Conservation (phyloP, 2,797 vertebrate genomes). For the Paramormyrops hopkinsi region DNA sequence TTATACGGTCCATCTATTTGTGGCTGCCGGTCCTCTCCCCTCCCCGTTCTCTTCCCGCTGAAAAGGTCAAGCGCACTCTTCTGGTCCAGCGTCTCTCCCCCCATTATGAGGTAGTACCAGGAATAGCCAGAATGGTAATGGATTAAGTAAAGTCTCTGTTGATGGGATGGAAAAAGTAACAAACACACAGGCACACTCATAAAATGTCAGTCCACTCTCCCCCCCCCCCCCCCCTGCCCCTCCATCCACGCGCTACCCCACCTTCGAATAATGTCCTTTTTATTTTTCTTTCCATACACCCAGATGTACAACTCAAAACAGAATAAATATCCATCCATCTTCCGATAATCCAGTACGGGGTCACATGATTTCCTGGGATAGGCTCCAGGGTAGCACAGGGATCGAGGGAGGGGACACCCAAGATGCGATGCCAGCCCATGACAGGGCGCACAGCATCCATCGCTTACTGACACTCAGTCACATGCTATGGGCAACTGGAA, state of each 20-base stretch:
- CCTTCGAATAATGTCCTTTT: background rate
- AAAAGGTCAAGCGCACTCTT: background rate
- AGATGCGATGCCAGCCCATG: background rate
- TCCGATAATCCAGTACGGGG: background rate
- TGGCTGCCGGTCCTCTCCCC: background rate
- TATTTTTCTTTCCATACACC: background rate
- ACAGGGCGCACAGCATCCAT: background rate
- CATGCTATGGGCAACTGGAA: background rate
- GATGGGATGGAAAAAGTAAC: conserved; percentile 1
- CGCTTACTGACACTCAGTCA: background rate
- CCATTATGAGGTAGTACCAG: background rate
- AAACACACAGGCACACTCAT: background rate
- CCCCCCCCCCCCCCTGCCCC: too few species aligned
- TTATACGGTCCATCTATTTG: background rate
- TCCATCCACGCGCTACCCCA: too few species aligned
- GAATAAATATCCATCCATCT: background rate
- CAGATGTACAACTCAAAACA: background rate
- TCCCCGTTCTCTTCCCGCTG: background rate
- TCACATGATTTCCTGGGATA: background rate
- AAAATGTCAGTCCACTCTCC: background rate
- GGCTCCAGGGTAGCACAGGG: background rate
- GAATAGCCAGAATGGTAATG: conserved; percentile 1
- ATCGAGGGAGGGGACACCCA: background rate
- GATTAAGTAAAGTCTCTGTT: background rate
- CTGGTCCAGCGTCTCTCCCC: background rate